These are phyloP conservation scores for Spongilla lacustris DNA, from an alignment of 37 sponge, comb jelly and placozoan genomes.

Conservation along the genomic window DNA sequence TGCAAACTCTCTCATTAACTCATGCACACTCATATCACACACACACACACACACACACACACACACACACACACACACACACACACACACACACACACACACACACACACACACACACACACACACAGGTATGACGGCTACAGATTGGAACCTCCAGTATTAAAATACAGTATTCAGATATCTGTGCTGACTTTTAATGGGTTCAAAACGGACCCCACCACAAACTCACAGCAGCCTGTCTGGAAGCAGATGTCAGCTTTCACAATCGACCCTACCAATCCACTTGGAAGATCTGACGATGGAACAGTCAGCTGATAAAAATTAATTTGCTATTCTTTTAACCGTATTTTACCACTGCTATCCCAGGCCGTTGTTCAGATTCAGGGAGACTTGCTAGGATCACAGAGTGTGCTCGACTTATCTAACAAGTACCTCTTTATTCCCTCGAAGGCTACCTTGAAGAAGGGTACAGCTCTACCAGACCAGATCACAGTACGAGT, in stretches of 20 bases:
- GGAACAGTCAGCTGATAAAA: conserved; percentile 57
- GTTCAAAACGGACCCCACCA: not conserved
- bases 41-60: too few relatives aligned
- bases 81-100: not conserved
- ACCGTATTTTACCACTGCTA: too few relatives aligned
- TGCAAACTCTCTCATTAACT: too few relatives aligned
- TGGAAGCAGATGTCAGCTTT: conserved; percentile 68
- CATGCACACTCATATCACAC: too few relatives aligned
- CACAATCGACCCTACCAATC: conserved; percentile 37
- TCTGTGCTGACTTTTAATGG: conserved; percentile 54
- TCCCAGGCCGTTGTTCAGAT: conserved; percentile 68
- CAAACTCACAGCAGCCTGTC: not conserved
- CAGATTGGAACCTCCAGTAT: conserved; percentile 45
- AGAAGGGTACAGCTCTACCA: not conserved
- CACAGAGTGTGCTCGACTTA: conserved; percentile 46
- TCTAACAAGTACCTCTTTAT: conserved; percentile 63
- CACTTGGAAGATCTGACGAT: conserved; percentile 62
- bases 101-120: not conserved
- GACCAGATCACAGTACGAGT: conserved; percentile 35
- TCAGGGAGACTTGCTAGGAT: conserved; percentile 72
- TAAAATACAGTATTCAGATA: conserved; percentile 72
- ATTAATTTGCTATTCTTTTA: not conserved
- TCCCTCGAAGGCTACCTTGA: conserved; percentile 53
- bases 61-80: too few relatives aligned
- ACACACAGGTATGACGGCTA: conserved; percentile 78